Evolutionary conservation across 2,797 vertebrate species (phyloP), one percentile per base, ranked within the genome.

Genomic region (Sebastes hubbsi): DNA sequence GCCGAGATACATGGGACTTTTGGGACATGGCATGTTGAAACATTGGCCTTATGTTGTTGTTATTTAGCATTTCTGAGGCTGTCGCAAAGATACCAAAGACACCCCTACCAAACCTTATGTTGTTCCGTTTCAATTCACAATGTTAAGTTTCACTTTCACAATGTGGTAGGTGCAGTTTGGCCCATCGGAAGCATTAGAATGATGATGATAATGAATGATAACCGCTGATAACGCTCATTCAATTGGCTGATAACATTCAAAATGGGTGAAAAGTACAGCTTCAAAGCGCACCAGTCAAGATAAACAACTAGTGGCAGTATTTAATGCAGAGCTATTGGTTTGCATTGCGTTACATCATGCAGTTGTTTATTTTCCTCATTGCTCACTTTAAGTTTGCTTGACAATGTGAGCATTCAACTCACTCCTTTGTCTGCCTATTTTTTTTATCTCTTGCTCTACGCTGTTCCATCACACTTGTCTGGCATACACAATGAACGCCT

Each of bases 301-400:
- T 9, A 65, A 69, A 64, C 20, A 30, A 10, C 54, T 9, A 5
- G 11, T 9, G 1, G 30, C 20, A 32, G 16, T 7, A 16, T 60
- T 32, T 36, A 56, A 46, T 14, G 49, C 29, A 22, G 46, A 75
- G n/a, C 3, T 27, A 7, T 3, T 52, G 27, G 24, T 6, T 70
- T 70, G 14, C 56, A 72, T 25, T 42, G 56, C 1, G 6, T 82
- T 80, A 38, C 72, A 76, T 68, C 77, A 63, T 42, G 3, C 27
- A 61, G 14, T 67, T 83, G 64, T 67, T 77, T 46, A 34, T 27
- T 38, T 49, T 38, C n/a, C 42, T 69, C 20, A n/a, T 56, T 8
- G n/a, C n/a, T 62, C 46, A 38, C 9, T 54, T 20, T 46, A 42
- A 27, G 22, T 70, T 25, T 25, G 46, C 34, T 34, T 20, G 65